Evolutionary conservation across 1,140 invertebrate genomes (phyloP).

Genomic region (Drosophila sechellia): DNA sequence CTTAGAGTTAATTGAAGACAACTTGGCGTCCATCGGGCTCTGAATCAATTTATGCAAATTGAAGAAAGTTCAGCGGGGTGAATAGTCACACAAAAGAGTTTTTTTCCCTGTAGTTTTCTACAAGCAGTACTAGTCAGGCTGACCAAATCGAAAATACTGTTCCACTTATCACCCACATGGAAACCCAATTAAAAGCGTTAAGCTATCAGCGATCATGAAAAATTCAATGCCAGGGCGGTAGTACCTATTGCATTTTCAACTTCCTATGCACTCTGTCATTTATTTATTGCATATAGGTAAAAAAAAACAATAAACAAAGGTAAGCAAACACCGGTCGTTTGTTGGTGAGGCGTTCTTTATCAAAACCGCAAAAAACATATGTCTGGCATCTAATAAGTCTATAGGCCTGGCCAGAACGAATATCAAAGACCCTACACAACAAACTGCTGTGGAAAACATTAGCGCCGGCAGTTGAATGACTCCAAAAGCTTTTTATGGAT

Average conservation of each 20-base stretch:
- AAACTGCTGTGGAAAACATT: conserved; percentile 8
- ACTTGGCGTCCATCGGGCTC: conserved; percentile 7
- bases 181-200: conserved; percentile 34
- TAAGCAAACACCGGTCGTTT: conserved; percentile 36
- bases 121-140: conserved; percentile 11
- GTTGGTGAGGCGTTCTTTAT: conserved; percentile 26
- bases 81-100: conserved; percentile 2
- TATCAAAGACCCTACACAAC: conserved; percentile 13
- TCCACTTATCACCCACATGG: conserved; percentile 36
- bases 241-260: conserved; percentile 22
- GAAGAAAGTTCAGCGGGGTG: conserved; percentile 29
- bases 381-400: conserved; percentile 24
- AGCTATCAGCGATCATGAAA: conserved; percentile 12
- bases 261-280: conserved; percentile 38
- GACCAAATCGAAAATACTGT: conserved; percentile 7
- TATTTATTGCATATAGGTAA: conserved; percentile 19
- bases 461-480: conserved; percentile 44
- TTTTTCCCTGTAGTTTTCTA: conserved; percentile 17
- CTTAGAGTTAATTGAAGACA: conserved; percentile 38
- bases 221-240: neutral
- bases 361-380: conserved; percentile 35
- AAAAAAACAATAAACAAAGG: conserved; percentile 35
- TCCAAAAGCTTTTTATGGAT: conserved; percentile 26
- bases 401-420: conserved; percentile 24
- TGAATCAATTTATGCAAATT: conserved; percentile 45